Evolutionary conservation across 2,888 invertebrate species (phyloP), one percentile per base, ranked within the genome.

Genomic region (Drosophila sordidapex): DNA sequence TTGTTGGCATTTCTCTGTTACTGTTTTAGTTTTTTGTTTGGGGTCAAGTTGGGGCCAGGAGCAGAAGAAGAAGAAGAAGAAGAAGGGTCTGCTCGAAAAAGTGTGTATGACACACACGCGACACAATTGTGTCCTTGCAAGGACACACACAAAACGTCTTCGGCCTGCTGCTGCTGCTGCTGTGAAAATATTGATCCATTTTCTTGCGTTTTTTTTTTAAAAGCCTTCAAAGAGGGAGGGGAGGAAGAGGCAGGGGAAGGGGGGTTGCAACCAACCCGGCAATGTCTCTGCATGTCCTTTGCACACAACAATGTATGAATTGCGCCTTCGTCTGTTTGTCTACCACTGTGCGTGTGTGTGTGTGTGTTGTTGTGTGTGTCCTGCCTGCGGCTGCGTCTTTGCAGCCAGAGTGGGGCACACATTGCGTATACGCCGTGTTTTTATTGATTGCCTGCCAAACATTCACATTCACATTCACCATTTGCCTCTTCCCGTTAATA

Each of bases 71-170:
- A 27, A 27, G 27, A 63, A 31, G 7, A 38, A 35, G n/a, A 31
- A 8, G 38, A 13, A 51, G 43, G 54, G 27, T 49, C 40, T 52
- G 40, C 40, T 51, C 27, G 70, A 60, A 49, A 54, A 61, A 15
- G 53, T 53, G 53, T 53, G 62, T 65, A 65, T 62, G 62, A 66
- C 38, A 49, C 13, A 49, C 66, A 69, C 62, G 63, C 66, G 63
- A 64, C 72, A 73, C 80, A 71, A 71, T 81, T 89, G 85, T 84
- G 85, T 82, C 85, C 89, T 78, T 80, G 74, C 87, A 86, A 87
- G 87, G 84, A 89, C 89, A 82, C 72, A 59, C 58, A 79, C 83
- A 82, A 73, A 86, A 83, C 86, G 77, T 84, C 86, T 88, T 85
- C 72, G 78, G 67, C 56, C 58, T 71, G 65, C 72, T 54, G 35